Base-by-base conservation (phyloP, 2,888 invertebrate species). In the Ochropleura leucogaster region DNA sequence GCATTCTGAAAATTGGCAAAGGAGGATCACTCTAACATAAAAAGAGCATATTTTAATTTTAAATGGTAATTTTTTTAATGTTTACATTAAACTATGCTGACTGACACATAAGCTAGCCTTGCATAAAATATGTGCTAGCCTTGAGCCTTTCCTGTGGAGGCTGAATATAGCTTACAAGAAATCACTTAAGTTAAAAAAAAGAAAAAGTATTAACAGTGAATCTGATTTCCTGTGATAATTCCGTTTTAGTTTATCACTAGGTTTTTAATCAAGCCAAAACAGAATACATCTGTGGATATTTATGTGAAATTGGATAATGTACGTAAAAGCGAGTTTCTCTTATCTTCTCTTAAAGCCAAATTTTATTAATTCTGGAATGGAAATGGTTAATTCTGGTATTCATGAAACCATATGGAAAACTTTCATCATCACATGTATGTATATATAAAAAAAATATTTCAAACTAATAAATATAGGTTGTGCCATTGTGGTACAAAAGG, bases 261-360 rank as follows among this genome's bases (percentile, higher is more conserved):
- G 44, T 47, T 46, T 40, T 63, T 76, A n/a, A 74, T 67, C 42
- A 67, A 44, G 9, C 20, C 16, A n/a, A 65, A 62, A 46, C 9
- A 12, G 20, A 76, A 47, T 10, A 53, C 62, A 42, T 5, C 1
- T 16, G 16, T 30, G 4, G 4, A 20, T 40, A 5, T 2, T 47
- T 40, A n/a, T 57, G 8, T 46, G 4, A 57, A 46, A 51, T 44
- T 44, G 44, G 4, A 44, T 49, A 49, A 14, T 59, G n/a, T 53
- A 70, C 40, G 4, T 71, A 16, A 71, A 44, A 47, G 55, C 2
- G 5, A 20, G 18, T 57, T 72, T 18, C 14, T 20, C 6, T 42
- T 72, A 72, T 72, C 44, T 44, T n/a, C 46, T 74, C 51, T n/a
- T 40, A 9, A 20, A 40, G n/a, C 40, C n/a, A 47, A 49, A 6